Conservation (phyloP, 2,113 vertebrate genomes). For the Numida meleagris region DNA sequence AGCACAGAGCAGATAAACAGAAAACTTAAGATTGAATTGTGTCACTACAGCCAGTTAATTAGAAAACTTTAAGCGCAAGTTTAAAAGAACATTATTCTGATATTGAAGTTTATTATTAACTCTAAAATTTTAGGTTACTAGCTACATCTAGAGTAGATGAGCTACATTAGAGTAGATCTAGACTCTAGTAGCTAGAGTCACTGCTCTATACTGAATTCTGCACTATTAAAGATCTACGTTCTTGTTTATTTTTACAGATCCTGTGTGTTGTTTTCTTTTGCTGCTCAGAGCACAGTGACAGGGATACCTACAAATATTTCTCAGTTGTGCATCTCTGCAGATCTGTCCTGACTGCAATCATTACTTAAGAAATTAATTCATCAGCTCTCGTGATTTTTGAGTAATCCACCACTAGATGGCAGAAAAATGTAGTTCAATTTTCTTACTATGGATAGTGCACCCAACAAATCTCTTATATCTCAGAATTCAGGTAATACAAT, state of each 20-base stretch:
- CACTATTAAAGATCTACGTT: neutral
- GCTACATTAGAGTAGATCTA: too few species aligned
- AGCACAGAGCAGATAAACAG: neutral
- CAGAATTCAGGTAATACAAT: neutral
- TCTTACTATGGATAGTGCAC: neutral
- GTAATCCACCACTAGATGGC: constrained; percentile 60
- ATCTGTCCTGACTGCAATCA: neutral
- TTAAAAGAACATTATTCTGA: neutral
- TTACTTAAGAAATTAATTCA: neutral
- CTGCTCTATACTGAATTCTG: neutral
- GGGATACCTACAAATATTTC: neutral
- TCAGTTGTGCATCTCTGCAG: neutral
- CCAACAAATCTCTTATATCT: neutral
- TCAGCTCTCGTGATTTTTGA: neutral
- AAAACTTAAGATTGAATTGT: neutral
- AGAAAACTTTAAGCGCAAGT: neutral
- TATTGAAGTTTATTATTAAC: neutral
- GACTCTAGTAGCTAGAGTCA: neutral
- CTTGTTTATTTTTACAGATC: neutral
- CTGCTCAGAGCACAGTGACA: neutral
- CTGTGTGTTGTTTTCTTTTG: neutral
- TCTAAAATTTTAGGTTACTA: neutral
- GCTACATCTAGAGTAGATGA: too few species aligned
- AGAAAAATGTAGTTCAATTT: constrained; percentile 45
- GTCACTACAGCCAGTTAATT: neutral